Evolutionary conservation across 2,797 vertebrate genomes (phyloP), one percentile per base, ranked within the genome.

Genomic region (Fistularia commersonii): DNA sequence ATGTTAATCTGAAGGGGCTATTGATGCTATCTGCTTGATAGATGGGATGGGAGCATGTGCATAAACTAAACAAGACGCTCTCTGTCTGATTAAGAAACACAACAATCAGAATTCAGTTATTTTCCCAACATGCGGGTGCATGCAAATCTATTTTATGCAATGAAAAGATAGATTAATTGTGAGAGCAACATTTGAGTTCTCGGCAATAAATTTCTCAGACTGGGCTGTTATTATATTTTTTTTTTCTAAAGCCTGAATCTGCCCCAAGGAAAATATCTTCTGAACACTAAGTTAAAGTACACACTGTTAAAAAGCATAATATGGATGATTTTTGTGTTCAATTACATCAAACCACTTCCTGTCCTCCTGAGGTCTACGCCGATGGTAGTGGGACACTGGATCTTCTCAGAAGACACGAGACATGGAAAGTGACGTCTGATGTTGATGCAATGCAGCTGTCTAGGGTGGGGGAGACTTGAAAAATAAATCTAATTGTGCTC

Each of bases 361-460:
- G 60, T 69, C 48, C 57, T 72, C 64, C 33, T 51, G 46, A 48
- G 64, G 56, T 74, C 59, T 14, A 2, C 11, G 38, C 32, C 32
- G 55, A 65, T 58, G 45, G 14, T 37, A 6, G 45, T 47, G 36
- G 60, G 66, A 77, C 64, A 66, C 79, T 76, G 71, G 73, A 61
- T 67, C 64, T 69, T 47, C 49, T 84, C 75, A 67, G 39, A 77
- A 38, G 45, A 78, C 51, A 57, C 69, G 61, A 77, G 74, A 75
- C 61, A 79, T 61, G 57, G 36, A 76, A 69, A 56, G 74, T 75
- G 58, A 79, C 56, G n/a, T 76, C 54, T 78, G 72, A 82, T 69
- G 36, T 73, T 76, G 61, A 79, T 74, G 68, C 50, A 62, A 46
- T 40, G 66, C 64, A 76, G 78, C 69, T 74, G 72, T 45, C 65